Evolutionary conservation across 2,797 vertebrate species (phyloP).

Genomic region (Pangasius mekongensis): DNA sequence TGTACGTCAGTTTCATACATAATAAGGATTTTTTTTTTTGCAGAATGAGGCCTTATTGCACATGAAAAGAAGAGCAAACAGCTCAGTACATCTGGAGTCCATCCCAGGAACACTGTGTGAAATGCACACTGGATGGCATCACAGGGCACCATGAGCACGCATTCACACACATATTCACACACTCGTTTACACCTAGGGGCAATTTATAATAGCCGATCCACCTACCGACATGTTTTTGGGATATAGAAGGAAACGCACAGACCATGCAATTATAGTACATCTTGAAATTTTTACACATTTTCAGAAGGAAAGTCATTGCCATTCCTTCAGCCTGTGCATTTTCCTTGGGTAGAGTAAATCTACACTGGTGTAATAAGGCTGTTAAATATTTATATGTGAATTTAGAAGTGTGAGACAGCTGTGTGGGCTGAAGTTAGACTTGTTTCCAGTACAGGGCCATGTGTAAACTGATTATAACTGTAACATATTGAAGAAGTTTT

Average conservation of each 20-base stretch:
- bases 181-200: background rate
- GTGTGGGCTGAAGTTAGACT: background rate
- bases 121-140: background rate
- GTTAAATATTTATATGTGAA: slow-evolving; percentile 18
- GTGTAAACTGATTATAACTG: background rate
- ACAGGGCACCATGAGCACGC: background rate
- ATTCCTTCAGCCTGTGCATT: background rate
- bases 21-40: background rate
- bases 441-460: background rate
- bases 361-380: background rate
- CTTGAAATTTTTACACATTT: background rate
- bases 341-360: background rate
- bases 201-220: background rate
- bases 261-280: background rate
- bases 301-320: background rate
- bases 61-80: background rate
- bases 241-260: background rate
- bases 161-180: background rate
- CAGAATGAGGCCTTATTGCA: background rate
- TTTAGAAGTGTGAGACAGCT: background rate
- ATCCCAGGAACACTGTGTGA: background rate
- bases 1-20: background rate
- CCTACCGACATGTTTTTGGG: background rate
- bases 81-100: background rate
- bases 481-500: background rate